Percentiles rank a stretch among this genome's conserved stretches.
phyloP scores from a whole-genome alignment of 2,797 vertebrate genomes.

The Falco berigora region DNA sequence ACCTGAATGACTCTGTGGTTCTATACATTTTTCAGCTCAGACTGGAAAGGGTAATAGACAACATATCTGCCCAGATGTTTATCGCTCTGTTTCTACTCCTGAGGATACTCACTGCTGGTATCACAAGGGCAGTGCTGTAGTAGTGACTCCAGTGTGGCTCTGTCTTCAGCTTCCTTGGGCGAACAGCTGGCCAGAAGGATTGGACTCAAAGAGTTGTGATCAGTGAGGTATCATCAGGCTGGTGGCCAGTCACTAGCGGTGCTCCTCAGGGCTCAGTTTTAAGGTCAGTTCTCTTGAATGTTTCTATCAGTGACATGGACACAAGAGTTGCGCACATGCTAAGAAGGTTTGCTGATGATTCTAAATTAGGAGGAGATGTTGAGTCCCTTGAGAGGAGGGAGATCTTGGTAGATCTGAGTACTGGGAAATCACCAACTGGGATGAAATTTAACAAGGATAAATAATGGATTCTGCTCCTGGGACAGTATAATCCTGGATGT shows the following conservation, averaged over 20 bases:
- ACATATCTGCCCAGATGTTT: neutral
- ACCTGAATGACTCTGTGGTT: no score
- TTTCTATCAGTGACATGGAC: neutral
- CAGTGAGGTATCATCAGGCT: neutral
- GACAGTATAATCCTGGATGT: neutral
- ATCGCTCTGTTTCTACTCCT: neutral
- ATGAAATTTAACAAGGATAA: neutral
- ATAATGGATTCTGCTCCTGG: neutral
- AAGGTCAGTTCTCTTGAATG: neutral
- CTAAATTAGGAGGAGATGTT: neutral
- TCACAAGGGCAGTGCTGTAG: neutral
- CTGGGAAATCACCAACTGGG: neutral
- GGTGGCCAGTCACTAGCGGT: neutral
- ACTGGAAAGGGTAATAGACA: neutral
- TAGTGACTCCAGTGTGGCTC: neutral
- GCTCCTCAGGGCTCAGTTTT: neutral
- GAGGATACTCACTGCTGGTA: neutral
- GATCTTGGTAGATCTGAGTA: neutral
- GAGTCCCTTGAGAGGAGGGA: neutral
- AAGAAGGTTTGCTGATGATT: neutral
- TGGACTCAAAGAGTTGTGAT: neutral
- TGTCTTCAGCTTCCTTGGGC: neutral
- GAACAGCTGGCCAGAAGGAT: neutral
- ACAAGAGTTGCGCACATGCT: rapidly evolving
- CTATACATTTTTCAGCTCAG: neutral